phyloP scores from a whole-genome alignment of 2,888 invertebrate species.

The Caenorhabditis imperialis region DNA sequence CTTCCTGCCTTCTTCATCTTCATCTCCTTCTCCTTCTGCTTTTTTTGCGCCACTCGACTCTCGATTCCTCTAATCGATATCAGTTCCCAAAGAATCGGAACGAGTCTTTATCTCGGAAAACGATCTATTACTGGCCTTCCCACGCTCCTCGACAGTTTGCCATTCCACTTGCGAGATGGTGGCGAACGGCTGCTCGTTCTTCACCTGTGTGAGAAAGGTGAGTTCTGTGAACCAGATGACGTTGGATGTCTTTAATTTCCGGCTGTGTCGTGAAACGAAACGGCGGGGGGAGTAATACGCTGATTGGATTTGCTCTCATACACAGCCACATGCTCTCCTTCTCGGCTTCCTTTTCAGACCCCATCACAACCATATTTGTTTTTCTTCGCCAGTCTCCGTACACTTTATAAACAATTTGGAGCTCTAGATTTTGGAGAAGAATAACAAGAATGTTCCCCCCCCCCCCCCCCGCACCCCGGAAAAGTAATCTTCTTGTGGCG shows the following conservation, averaged over 20 bases:
- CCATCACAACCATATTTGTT: too few relatives aligned
- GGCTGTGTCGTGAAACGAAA: too few relatives aligned
- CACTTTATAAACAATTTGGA: conserved; percentile 13
- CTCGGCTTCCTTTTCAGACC: not conserved
- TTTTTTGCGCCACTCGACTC: conserved; percentile 6
- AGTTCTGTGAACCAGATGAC: conserved; percentile 27
- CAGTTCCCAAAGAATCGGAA: conserved; percentile 14
- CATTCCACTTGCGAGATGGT: conserved; percentile 1
- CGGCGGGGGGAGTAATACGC: too few relatives aligned
- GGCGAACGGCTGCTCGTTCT: conserved; percentile 16
- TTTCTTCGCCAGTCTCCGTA: conserved; percentile 10
- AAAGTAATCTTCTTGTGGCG: conserved; percentile 12
- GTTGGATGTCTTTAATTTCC: conserved; percentile 44
- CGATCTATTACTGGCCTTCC: not conserved
- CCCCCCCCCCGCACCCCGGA: too few relatives aligned
- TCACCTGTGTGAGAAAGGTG: conserved; percentile 34
- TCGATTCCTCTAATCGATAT: conserved; percentile 31
- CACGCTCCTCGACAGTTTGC: too few relatives aligned
- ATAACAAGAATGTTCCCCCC: too few relatives aligned
- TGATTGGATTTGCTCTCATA: conserved; percentile 36
- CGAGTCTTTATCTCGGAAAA: not conserved
- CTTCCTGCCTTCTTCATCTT: conserved; percentile 16
- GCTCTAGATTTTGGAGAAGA: too few relatives aligned
- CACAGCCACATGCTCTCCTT: not conserved
- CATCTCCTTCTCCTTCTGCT: conserved; percentile 24